phyloP scores from a whole-genome alignment of 2,797 vertebrate species.

The Sebastiscus tertius region DNA sequence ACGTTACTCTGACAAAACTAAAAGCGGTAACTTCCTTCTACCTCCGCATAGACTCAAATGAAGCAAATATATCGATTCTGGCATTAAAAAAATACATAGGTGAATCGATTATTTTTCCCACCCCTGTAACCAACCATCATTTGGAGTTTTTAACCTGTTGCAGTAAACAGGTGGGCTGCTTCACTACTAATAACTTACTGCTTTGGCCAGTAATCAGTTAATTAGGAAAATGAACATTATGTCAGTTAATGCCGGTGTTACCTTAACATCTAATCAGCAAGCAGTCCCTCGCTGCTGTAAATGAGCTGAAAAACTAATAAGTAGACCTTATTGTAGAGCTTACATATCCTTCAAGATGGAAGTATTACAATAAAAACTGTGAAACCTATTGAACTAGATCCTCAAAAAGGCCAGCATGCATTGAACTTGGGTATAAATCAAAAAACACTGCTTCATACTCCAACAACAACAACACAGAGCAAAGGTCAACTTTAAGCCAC shows the following conservation, averaged over 20 bases:
- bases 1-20: too few species aligned
- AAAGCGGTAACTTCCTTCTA: too few species aligned
- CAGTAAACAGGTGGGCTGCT: background rate
- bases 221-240: background rate
- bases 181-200: background rate
- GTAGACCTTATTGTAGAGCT: background rate
- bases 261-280: background rate
- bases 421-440: background rate
- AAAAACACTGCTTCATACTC: background rate
- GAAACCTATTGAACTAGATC: background rate
- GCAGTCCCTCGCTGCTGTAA: background rate
- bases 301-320: background rate
- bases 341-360: background rate
- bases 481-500: background rate
- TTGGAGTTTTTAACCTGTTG: background rate
- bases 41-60: too few species aligned
- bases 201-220: background rate
- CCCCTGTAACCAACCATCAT: accelerated
- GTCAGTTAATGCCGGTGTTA: background rate
- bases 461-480: background rate
- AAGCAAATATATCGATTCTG: too few species aligned
- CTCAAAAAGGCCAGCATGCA: background rate
- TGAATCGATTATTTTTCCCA: too few species aligned
- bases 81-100: too few species aligned
- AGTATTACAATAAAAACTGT: background rate